Evolutionary conservation across 2,888 invertebrate species (phyloP).

Genomic region (Dasysyrphus albostriatus): DNA sequence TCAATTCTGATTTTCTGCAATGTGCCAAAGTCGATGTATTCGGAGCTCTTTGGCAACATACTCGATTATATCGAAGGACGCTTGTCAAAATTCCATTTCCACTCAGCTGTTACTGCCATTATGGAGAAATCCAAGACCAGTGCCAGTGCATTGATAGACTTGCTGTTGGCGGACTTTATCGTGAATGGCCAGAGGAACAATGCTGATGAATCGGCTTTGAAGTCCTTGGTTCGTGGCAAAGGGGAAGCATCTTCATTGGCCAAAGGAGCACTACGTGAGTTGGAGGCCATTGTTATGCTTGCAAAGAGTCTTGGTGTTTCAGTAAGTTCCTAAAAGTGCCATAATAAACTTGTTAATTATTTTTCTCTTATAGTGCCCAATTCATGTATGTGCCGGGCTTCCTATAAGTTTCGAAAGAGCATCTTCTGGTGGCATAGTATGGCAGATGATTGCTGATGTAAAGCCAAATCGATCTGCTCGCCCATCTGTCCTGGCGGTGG

Average conservation of each 20-base stretch:
- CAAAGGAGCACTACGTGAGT: constrained; percentile 89
- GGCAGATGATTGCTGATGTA: constrained; percentile 85
- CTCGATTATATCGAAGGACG: constrained; percentile 85
- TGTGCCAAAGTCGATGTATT: constrained; percentile 88
- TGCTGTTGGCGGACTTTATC: constrained; percentile 81
- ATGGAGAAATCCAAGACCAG: constrained; percentile 85
- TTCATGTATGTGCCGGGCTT: constrained; percentile 84
- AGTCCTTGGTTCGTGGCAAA: constrained; percentile 88
- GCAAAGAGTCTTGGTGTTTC: constrained; percentile 90
- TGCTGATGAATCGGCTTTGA: constrained; percentile 81
- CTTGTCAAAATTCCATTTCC: constrained; percentile 88
- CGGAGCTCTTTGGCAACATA: constrained; percentile 80
- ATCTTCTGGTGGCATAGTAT: constrained; percentile 86
- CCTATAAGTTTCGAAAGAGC: constrained; percentile 85
- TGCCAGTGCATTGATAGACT: constrained; percentile 81
- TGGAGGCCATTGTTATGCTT: constrained; percentile 89
- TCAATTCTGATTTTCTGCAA: constrained; percentile 92
- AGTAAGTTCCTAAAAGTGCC: constrained; percentile 85
- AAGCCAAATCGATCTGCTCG: constrained; percentile 83
- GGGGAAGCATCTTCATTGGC: constrained; percentile 88
- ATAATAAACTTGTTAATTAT: background rate
- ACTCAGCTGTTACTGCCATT: constrained; percentile 88
- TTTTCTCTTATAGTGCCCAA: constrained; percentile 85
- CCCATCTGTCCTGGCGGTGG: constrained; percentile 91
- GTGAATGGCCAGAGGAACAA: constrained; percentile 80